These are phyloP conservation scores for Ectropis grisescens DNA, from an alignment of 1,140 invertebrate species.

Conservation along the genomic window DNA sequence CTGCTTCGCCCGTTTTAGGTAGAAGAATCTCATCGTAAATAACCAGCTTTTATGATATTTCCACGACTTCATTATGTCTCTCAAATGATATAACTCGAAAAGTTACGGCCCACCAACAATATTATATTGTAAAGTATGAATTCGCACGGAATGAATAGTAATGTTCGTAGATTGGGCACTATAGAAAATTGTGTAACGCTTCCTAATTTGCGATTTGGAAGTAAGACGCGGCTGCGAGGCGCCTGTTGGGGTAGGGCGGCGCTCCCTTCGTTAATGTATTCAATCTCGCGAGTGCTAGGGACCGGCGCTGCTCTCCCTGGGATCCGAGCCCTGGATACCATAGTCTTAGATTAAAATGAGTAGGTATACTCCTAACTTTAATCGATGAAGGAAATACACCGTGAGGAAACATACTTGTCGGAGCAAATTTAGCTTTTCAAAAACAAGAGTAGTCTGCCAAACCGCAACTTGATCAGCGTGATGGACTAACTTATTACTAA, in stretches of 20 bases:
- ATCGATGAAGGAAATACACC: no score
- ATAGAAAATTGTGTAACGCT: constrained; percentile 15
- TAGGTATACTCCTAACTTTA: no score
- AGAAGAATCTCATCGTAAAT: constrained; percentile 38
- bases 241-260: constrained; percentile 39
- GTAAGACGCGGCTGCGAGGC: no score
- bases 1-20: constrained; percentile 20
- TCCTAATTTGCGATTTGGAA: no score
- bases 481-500: no score
- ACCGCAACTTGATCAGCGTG: no score
- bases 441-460: no score
- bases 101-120: constrained; percentile 19
- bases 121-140: constrained; percentile 8
- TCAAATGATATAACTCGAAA: constrained; percentile 20
- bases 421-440: no score
- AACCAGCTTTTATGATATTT: constrained; percentile 31
- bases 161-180: no score
- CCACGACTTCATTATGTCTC: constrained; percentile 35
- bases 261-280: constrained; percentile 46
- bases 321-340: no score
- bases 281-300: constrained; percentile 37
- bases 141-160: constrained; percentile 1
- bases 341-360: constrained; percentile 49
- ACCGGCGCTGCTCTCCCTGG: constrained; percentile 18
- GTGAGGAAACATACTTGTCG: no score